Base-by-base conservation (phyloP, 2,888 invertebrate genomes). In the Megaustenia siamemsis region DNA sequence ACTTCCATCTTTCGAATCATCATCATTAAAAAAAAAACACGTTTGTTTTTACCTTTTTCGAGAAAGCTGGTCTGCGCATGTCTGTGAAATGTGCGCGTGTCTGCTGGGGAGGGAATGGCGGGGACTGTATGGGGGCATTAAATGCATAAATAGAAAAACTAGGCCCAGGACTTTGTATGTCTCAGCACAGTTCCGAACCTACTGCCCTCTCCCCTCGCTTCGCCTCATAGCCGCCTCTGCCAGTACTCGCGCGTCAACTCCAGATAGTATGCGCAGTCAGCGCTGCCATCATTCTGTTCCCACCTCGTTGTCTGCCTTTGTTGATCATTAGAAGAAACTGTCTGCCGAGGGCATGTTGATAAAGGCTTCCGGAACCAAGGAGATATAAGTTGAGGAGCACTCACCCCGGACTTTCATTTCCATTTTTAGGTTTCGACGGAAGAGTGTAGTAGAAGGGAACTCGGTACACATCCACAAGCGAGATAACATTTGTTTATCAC, bases 381-480 rank as follows among this genome's bases (percentile, higher is more conserved):
- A 56, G 18, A 35, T 76, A 76, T 56, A 73, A 76, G 32, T 38
- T 56, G 15, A 76, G 76, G 21, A 24, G 35, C 0, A 24, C 56
- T 5, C 35, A 35, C 18, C 18, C 1, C 53, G 32, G 35, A 38
- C 35, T 8, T 53, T 56, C 56, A 76, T 76, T 76, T 76, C 32
- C 53, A 1, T 63, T 60, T 28, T 77, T 40, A 60, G 77, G 43
- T 56, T 43, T 77, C 24, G 77, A 77, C 40, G 77, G 43, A 60
- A 77, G 77, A 63, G 60, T 63, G 56, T 60, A 24, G 24, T 21
- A 21, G 40, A 6, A 53, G 1, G 40, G 35, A 28, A n/a, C n/a
- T n/a, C n/a, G n/a, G n/a, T n/a, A n/a, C n/a, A n/a, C n/a, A n/a
- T n/a, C n/a, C n/a, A n/a, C n/a, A n/a, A n/a, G n/a, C n/a, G n/a